A percentile compares a stretch with the other conserved stretches of the same genome.
These are phyloP conservation scores for Orthosia gothica DNA, from an alignment of 2,888 invertebrate species.

Conservation along the genomic window DNA sequence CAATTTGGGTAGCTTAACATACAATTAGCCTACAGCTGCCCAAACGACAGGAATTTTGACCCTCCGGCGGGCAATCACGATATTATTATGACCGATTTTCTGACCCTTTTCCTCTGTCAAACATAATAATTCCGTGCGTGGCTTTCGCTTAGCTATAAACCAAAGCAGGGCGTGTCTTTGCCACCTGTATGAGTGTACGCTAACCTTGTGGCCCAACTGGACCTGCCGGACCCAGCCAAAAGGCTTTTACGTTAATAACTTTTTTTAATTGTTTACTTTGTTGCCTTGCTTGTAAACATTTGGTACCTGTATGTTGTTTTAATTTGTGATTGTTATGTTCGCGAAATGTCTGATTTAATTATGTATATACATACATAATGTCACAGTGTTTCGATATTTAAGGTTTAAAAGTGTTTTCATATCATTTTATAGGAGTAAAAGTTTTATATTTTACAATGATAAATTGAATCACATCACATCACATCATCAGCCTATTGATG, in stretches of 20 bases:
- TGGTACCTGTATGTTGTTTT: too few relatives aligned
- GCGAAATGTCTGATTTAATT: constrained; percentile 3
- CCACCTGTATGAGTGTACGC: constrained; percentile 35
- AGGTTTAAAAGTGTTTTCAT: too few relatives aligned
- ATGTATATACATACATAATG: too few relatives aligned
- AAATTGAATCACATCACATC: too few relatives aligned
- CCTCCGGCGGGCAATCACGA: constrained; percentile 29
- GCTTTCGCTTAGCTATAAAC: constrained; percentile 29
- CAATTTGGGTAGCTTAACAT: too few relatives aligned
- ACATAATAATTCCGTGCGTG: constrained; percentile 47
- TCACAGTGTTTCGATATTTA: neutral
- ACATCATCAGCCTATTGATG: too few relatives aligned
- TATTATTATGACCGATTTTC: constrained; percentile 33
- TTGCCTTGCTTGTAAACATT: constrained; percentile 29
- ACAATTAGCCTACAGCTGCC: constrained; percentile 18
- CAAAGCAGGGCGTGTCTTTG: constrained; percentile 30
- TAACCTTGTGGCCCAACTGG: constrained; percentile 42
- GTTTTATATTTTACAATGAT: too few relatives aligned
- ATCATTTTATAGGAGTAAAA: too few relatives aligned
- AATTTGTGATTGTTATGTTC: constrained; percentile 2
- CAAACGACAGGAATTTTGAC: constrained; percentile 22
- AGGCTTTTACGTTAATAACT: constrained; percentile 53
- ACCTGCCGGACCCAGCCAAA: constrained; percentile 16
- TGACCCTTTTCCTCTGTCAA: constrained; percentile 45
- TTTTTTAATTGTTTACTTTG: constrained; percentile 49